Base-by-base conservation (phyloP, 1,140 invertebrate genomes). In the Triops longicaudatus region DNA sequence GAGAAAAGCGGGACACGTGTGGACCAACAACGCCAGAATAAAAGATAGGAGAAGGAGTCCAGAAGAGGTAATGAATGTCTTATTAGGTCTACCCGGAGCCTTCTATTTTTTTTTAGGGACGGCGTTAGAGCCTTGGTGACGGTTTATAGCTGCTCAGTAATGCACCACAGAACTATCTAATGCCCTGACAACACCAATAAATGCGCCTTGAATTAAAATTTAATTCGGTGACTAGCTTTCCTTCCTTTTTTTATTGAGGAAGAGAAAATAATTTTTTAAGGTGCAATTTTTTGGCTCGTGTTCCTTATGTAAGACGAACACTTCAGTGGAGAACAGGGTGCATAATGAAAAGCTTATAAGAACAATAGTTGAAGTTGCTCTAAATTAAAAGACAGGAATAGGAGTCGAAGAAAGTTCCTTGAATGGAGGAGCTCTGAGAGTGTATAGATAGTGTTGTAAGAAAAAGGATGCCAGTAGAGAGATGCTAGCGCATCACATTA, bases 41-140 rank as follows among this genome's bases (percentile, higher is more conserved):
- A 63, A 63, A 63, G 50, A 63, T 63, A n/a, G n/a, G 50, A 63
- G n/a, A 6, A 63, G n/a, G 22, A 22, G 22, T 3, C 50, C 17
- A 63, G 50, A 63, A 63, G 50, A 63, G 50, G 50, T 22, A 63
- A 63, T 63, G 50, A 63, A 63, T 63, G 50, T 63, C 50, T 63
- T 63, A 63, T 63, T 63, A 63, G 17, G 50, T 6, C 50, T 22
- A 63, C 50, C 50, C 22, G 22, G 17, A 37, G 31, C 31, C 31
- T 14, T 22, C n/a, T 63, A 9, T 63, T 63, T 63, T 22, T 44
- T 37, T 37, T 37, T 2, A 37, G 31, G 31, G 31, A 37, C 31
- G 31, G 31, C 31, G 31, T 37, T 22, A 63, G 14, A n/a, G 50
- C 50, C 14, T 63, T 10, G 14, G 50, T 17, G 22, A 9, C 50